Conservation (phyloP, 2,888 invertebrate genomes). For the Cataglyphis albicans region DNA sequence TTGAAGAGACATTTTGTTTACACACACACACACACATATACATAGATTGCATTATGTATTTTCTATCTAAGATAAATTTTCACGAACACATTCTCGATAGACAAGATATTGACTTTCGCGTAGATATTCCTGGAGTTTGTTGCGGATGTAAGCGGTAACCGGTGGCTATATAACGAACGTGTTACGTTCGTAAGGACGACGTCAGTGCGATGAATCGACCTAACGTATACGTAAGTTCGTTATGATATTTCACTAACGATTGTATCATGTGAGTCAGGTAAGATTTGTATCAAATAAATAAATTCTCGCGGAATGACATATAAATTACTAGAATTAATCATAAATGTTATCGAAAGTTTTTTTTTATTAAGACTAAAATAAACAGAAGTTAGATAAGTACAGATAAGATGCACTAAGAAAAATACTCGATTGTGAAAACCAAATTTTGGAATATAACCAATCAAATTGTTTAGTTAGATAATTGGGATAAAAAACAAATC, state of each 20-base stretch:
- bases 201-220: constrained; percentile 61
- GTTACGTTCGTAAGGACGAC: constrained; percentile 40
- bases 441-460: background rate
- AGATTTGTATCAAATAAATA: constrained; percentile 51
- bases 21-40: no score
- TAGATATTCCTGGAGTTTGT: constrained; percentile 56
- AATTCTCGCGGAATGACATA: constrained; percentile 5
- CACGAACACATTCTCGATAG: constrained; percentile 12
- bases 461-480: background rate
- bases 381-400: background rate
- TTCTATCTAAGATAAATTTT: background rate
- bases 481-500: background rate
- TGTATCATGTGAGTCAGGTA: constrained; percentile 61
- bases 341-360: background rate
- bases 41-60: background rate
- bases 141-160: constrained; percentile 53
- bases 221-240: constrained; percentile 34
- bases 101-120: constrained; percentile 53
- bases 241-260: constrained; percentile 53
- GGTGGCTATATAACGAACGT: constrained; percentile 37
- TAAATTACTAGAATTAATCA: constrained; percentile 13
- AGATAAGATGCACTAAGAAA: background rate
- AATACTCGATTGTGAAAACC: background rate
- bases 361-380: background rate
- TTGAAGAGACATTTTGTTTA: background rate